Percentiles rank a stretch among this genome's conserved stretches.
Conservation (phyloP, 1,140 invertebrate genomes). For the Calycopis cecrops region DNA sequence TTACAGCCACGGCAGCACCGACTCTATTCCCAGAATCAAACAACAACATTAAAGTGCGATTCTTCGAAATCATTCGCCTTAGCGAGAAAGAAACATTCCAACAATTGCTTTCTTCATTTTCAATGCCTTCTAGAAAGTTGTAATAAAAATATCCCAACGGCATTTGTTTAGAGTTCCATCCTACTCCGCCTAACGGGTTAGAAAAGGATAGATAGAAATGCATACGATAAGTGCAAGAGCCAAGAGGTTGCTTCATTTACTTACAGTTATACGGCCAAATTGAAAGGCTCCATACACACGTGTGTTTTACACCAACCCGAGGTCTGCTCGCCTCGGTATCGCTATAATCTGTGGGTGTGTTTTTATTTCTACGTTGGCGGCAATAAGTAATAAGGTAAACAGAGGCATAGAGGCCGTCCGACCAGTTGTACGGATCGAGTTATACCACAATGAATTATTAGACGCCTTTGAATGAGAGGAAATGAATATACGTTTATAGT, state of each 20-base stretch:
- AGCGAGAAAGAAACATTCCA: neutral
- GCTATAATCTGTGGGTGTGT: conserved; percentile 44
- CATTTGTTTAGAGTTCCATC: neutral
- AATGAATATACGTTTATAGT: too few relatives aligned
- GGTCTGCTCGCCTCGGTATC: conserved; percentile 30
- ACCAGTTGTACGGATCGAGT: conserved; percentile 31
- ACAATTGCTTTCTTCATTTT: conserved; percentile 2
- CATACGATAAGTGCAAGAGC: neutral
- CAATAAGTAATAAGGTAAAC: conserved; percentile 65
- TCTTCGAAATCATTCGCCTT: neutral
- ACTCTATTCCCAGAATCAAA: neutral
- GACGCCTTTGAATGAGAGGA: too few relatives aligned
- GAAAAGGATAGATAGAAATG: neutral
- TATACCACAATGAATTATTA: conserved; percentile 21
- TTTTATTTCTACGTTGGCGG: conserved; percentile 60
- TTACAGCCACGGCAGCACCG: too few relatives aligned
- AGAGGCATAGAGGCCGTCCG: conserved; percentile 50
- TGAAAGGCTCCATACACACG: conserved; percentile 28
- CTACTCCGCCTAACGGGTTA: neutral
- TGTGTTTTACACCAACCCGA: conserved; percentile 28
- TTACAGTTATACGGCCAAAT: conserved; percentile 29
- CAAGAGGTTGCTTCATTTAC: neutral
- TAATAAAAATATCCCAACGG: conserved; percentile 6
- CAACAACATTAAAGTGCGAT: neutral
- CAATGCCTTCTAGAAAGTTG: conserved; percentile 7